phyloP scores from a whole-genome alignment of 1,140 invertebrate genomes.

The Phymorhynchus buccinoides region DNA sequence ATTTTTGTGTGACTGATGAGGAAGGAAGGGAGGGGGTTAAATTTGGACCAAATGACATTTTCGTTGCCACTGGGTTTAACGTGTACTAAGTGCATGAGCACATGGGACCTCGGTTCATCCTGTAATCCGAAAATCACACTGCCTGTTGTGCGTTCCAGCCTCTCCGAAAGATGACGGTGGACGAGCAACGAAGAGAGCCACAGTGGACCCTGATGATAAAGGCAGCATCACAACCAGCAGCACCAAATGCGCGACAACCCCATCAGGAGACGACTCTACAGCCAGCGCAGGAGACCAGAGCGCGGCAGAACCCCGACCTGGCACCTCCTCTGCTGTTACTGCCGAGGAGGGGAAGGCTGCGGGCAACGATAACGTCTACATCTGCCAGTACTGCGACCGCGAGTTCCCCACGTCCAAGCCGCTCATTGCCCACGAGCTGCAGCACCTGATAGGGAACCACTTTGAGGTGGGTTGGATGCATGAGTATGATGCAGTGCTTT shows the following conservation, averaged over 20 bases:
- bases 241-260: neutral
- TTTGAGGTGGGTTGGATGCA: slow-evolving; percentile 61
- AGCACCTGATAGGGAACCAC: slow-evolving; percentile 70
- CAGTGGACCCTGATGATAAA: slow-evolving; percentile 28
- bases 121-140: too few relatives aligned
- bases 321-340: neutral
- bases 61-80: too few relatives aligned
- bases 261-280: neutral
- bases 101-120: too few relatives aligned
- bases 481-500: too few relatives aligned
- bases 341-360: slow-evolving; percentile 26
- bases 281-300: neutral
- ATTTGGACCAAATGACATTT: too few relatives aligned
- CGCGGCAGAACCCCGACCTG: neutral
- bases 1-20: too few relatives aligned
- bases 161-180: neutral
- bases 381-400: slow-evolving; percentile 71
- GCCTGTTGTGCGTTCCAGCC: too few relatives aligned
- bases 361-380: slow-evolving; percentile 48
- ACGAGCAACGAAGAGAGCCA: neutral
- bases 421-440: slow-evolving; percentile 68
- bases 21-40: too few relatives aligned
- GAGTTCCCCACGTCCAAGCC: slow-evolving; percentile 62
- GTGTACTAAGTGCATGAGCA: too few relatives aligned
- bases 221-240: slow-evolving; percentile 16